A percentile compares a stretch with the other conserved stretches of the same genome.
Evolutionary conservation across 2,113 vertebrate genomes (phyloP).

Genomic region (Morone saxatilis): DNA sequence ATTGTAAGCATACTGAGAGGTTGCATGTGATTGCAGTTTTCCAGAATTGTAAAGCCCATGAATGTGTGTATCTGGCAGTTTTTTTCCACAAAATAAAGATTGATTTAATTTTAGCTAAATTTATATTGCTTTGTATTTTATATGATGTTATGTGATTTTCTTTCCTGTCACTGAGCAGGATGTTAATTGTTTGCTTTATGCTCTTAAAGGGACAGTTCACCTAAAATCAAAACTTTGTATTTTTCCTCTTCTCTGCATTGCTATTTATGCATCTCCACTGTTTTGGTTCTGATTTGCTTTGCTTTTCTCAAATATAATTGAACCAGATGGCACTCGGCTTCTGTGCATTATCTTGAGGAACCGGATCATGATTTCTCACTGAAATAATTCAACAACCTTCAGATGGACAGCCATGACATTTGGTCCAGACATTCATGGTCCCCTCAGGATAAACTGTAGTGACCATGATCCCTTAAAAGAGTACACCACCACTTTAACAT

Average conservation of each 20-base stretch:
- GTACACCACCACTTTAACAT: background rate
- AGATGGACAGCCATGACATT: background rate
- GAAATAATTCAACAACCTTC: background rate
- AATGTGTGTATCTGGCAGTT: slow-evolving; percentile 20
- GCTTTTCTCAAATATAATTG: too few relatives aligned
- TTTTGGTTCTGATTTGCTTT: too few relatives aligned
- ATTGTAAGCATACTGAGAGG: slow-evolving; percentile 2
- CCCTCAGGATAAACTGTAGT: background rate
- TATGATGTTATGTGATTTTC: background rate
- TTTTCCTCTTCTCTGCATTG: too few relatives aligned
- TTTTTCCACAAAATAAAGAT: slow-evolving; percentile 26
- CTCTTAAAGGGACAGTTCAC: background rate
- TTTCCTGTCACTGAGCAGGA: background rate
- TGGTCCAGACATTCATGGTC: background rate
- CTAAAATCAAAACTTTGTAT: too few relatives aligned
- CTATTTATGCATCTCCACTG: too few relatives aligned
- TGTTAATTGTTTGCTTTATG: background rate
- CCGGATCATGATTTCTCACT: background rate
- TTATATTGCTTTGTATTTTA: background rate
- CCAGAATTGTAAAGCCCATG: background rate
- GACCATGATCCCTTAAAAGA: background rate
- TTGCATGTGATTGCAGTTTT: background rate
- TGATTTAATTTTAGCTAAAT: background rate
- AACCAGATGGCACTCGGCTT: too few relatives aligned
- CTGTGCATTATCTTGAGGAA: too few relatives aligned